Evolutionary conservation across 2,888 invertebrate genomes (phyloP).

Genomic region (Synergus laeviventris): DNA sequence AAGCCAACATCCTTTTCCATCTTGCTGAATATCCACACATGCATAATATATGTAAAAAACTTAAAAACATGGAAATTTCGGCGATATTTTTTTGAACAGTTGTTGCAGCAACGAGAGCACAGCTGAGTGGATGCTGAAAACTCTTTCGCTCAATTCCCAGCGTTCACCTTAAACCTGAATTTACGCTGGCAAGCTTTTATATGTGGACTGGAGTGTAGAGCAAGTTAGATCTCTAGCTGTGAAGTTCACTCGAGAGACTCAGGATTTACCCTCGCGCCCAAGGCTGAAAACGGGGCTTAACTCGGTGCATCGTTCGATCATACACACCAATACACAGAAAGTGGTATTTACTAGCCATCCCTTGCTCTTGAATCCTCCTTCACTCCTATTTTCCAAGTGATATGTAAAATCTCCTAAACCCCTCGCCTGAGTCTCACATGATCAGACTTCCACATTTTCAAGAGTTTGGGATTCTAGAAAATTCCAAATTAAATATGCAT

Average conservation of each 20-base stretch:
- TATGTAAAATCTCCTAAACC: conserved; percentile 28
- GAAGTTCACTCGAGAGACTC: conserved; percentile 26
- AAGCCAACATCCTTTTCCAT: conserved; percentile 6
- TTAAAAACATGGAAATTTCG: background rate
- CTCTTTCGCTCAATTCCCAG: background rate
- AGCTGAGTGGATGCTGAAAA: background rate
- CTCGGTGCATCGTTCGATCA: conserved; percentile 33
- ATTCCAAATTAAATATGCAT: background rate
- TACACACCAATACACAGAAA: conserved; percentile 35
- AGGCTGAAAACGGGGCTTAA: conserved; percentile 33
- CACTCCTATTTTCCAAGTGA: conserved; percentile 26
- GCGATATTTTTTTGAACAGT: background rate
- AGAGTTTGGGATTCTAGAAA: too few species aligned
- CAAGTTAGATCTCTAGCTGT: conserved; percentile 22
- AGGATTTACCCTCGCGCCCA: conserved; percentile 26
- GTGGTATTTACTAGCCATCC: conserved; percentile 29
- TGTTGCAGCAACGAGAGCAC: background rate
- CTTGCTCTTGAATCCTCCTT: background rate
- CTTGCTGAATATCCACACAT: background rate
- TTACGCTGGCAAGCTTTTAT: conserved; percentile 3
- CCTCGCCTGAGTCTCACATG: background rate
- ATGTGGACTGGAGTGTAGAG: conserved; percentile 13
- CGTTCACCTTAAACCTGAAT: background rate
- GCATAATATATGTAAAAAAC: background rate
- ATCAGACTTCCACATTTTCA: background rate